Evolutionary conservation across 2,888 invertebrate genomes (phyloP).

Genomic region (Catonia carolina): DNA sequence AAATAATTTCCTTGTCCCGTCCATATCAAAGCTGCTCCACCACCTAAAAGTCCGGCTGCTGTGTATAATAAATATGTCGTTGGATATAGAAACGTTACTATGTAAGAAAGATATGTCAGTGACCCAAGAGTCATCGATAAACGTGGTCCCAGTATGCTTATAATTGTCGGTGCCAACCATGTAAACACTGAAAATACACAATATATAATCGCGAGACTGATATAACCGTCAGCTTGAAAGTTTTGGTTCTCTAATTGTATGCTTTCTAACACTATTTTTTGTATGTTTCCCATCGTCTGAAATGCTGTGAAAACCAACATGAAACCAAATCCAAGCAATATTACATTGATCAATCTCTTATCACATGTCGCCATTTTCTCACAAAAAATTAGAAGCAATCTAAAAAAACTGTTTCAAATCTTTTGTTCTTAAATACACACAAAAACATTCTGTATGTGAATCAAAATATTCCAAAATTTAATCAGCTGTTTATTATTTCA

Average conservation of each 20-base stretch:
- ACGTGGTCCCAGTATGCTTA: constrained; percentile 78
- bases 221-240: constrained; percentile 72
- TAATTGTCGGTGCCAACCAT: constrained; percentile 89
- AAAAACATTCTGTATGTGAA: no score
- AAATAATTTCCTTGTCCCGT: constrained; percentile 91
- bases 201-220: constrained; percentile 87
- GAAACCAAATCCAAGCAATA: no score
- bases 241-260: constrained; percentile 59
- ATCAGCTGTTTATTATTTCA: no score
- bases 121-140: constrained; percentile 83
- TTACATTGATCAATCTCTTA: no score
- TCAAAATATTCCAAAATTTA: no score
- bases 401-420: no score
- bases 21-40: constrained; percentile 93
- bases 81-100: constrained; percentile 79
- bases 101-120: constrained; percentile 80
- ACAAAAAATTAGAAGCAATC: no score
- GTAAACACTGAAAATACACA: constrained; percentile 84
- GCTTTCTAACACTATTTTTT: constrained; percentile 87
- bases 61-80: constrained; percentile 75
- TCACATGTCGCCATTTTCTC: no score
- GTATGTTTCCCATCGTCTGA: no score
- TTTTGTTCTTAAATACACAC: no score
- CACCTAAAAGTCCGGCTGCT: constrained; percentile 78
- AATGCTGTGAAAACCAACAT: no score